phyloP scores from a whole-genome alignment of 2,797 vertebrate genomes.

The Trachops cirrhosus region DNA sequence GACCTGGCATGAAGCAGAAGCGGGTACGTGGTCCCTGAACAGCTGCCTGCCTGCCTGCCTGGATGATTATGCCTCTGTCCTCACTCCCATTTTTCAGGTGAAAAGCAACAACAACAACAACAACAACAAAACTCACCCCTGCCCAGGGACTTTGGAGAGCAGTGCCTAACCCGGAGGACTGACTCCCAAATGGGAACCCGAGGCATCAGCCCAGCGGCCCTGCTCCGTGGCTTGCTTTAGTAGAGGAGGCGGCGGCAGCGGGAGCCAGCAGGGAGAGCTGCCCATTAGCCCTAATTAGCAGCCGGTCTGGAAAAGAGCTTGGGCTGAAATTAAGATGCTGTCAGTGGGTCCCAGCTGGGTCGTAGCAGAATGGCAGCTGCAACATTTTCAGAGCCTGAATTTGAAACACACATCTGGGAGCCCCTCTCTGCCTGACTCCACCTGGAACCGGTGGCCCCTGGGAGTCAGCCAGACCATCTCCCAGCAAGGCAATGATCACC shows the following conservation, averaged over 20 bases:
- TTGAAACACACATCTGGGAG: conserved; percentile 46
- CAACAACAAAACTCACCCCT: not conserved
- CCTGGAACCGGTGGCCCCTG: not conserved
- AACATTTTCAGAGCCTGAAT: conserved; percentile 71
- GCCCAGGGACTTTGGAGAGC: not conserved
- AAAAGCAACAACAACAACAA: not conserved
- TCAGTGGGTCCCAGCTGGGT: conserved; percentile 81
- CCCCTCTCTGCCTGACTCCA: not conserved
- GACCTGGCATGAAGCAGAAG: not conserved
- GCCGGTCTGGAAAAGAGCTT: conserved; percentile 78
- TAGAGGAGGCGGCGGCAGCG: conserved; percentile 3
- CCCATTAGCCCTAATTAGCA: conserved; percentile 83
- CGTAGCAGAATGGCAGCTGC: conserved; percentile 78
- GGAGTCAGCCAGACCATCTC: not conserved
- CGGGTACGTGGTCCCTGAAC: not conserved
- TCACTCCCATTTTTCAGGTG: not conserved
- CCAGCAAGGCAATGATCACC: not conserved
- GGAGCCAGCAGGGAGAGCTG: conserved; percentile 62
- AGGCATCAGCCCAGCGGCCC: not conserved
- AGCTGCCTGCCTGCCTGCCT: not conserved
- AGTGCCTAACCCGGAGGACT: not conserved
- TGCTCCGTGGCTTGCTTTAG: conserved; percentile 19
- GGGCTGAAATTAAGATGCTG: conserved; percentile 79
- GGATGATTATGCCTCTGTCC: not conserved
- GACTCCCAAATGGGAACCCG: not conserved